Percentiles rank a stretch among this genome's conserved stretches.
phyloP scores from a whole-genome alignment of 2,797 vertebrate species.

The Coracias cyanogaster region DNA sequence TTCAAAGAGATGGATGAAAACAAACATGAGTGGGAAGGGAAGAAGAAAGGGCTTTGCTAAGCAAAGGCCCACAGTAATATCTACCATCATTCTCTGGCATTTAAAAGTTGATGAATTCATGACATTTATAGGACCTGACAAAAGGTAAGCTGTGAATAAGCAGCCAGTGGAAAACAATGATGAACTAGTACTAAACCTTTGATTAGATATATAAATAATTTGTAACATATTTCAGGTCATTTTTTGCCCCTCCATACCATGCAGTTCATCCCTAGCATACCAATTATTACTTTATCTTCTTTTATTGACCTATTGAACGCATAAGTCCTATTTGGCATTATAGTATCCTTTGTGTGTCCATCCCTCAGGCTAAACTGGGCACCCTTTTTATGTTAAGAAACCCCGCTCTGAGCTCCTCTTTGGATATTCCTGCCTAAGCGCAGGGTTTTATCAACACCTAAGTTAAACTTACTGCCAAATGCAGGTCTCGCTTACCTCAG shows the following conservation, averaged over 20 bases:
- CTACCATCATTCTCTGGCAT: not conserved
- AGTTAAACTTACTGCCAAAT: not conserved
- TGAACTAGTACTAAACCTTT: conserved; percentile 13
- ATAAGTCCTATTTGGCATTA: not conserved
- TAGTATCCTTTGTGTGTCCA: not conserved
- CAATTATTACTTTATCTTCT: not conserved
- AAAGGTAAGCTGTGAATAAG: conserved; percentile 17
- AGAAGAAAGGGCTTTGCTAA: not conserved
- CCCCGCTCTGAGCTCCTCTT: not conserved
- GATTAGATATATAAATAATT: conserved; percentile 10
- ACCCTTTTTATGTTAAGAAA: not conserved
- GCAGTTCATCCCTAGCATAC: not conserved
- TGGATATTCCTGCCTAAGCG: not conserved
- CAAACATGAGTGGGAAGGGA: not conserved
- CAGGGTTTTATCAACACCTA: fast-evolving
- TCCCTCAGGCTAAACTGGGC: not conserved
- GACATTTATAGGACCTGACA: not conserved
- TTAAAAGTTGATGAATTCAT: conserved; percentile 6
- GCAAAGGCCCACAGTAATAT: not conserved
- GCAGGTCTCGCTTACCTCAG: not conserved
- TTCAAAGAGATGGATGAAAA: not conserved
- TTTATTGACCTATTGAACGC: not conserved
- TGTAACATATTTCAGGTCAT: not conserved
- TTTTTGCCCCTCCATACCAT: not conserved
- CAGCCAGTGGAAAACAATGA: not conserved